Percentiles rank a stretch among this genome's conserved stretches.
Conservation (phyloP, 2,888 invertebrate species). For the Parthenolecanium corni region DNA sequence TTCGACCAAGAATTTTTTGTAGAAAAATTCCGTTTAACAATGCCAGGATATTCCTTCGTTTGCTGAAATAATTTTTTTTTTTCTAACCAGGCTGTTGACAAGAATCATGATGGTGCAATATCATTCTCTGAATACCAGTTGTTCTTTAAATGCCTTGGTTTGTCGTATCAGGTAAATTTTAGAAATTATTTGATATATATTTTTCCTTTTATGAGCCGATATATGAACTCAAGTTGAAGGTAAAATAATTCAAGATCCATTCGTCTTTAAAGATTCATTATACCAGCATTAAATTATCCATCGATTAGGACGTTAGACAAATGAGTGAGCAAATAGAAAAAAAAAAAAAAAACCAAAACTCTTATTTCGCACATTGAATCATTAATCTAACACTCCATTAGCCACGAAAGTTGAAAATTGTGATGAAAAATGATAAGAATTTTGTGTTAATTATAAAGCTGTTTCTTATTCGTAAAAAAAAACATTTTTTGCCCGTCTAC, state of each 20-base stretch:
- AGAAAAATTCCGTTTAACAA: too few species aligned
- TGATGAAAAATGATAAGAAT: too few species aligned
- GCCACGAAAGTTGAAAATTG: too few species aligned
- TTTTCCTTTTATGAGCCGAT: neutral
- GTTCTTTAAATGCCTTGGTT: conserved; percentile 67
- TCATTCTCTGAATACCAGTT: conserved; percentile 69
- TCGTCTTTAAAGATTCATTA: neutral
- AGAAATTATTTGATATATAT: neutral
- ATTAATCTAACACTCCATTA: too few species aligned
- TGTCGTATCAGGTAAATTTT: conserved; percentile 50
- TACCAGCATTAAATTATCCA: neutral
- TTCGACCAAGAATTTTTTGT: conserved; percentile 6
- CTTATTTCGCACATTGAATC: too few species aligned
- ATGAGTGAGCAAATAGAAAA: too few species aligned
- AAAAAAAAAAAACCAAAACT: too few species aligned
- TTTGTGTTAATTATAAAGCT: too few species aligned
- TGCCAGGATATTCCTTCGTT: too few species aligned
- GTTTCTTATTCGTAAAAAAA: too few species aligned
- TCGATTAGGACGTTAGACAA: neutral
- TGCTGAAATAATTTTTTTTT: neutral
- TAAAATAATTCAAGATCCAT: neutral
- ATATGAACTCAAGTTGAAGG: neutral
- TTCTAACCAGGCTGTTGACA: conserved; percentile 59
- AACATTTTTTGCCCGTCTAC: too few species aligned
- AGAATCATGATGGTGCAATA: conserved; percentile 64